A percentile compares a stretch with the other conserved stretches of the same genome.
Evolutionary conservation across 2,113 vertebrate species (phyloP).

Genomic region (Hippocampus guttulatus): DNA sequence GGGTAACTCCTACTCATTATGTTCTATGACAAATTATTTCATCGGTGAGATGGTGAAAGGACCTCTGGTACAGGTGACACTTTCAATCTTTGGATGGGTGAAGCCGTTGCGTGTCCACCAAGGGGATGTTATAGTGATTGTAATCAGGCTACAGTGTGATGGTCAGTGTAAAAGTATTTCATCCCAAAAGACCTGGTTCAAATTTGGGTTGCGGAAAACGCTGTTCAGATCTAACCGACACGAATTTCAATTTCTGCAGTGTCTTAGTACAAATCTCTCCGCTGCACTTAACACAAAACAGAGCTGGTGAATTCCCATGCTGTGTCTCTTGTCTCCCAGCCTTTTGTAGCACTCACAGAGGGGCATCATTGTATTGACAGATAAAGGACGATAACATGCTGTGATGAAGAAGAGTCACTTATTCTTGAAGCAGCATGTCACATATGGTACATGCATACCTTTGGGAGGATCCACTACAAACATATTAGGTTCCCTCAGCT

Average conservation of each 20-base stretch:
- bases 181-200: too few relatives aligned
- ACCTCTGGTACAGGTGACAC: background rate
- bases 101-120: background rate
- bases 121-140: background rate
- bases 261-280: background rate
- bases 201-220: background rate
- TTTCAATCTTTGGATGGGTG: background rate
- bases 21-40: background rate
- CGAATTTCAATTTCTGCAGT: background rate
- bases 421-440: conserved; percentile 14
- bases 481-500: conserved; percentile 24
- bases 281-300: background rate
- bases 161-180: background rate
- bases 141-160: background rate
- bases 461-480: conserved; percentile 14
- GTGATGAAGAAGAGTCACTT: conserved; percentile 3
- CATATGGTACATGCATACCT: conserved; percentile 3
- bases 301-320: background rate
- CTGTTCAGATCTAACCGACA: background rate
- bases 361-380: conserved; percentile 8
- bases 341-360: conserved; percentile 17
- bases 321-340: conserved; percentile 3
- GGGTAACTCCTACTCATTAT: background rate
- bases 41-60: background rate
- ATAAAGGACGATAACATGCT: conserved; percentile 11